Percentiles rank a stretch among this genome's conserved stretches.
Evolutionary conservation across 2,113 vertebrate genomes (phyloP).

Genomic region (Nanorana parkeri): DNA sequence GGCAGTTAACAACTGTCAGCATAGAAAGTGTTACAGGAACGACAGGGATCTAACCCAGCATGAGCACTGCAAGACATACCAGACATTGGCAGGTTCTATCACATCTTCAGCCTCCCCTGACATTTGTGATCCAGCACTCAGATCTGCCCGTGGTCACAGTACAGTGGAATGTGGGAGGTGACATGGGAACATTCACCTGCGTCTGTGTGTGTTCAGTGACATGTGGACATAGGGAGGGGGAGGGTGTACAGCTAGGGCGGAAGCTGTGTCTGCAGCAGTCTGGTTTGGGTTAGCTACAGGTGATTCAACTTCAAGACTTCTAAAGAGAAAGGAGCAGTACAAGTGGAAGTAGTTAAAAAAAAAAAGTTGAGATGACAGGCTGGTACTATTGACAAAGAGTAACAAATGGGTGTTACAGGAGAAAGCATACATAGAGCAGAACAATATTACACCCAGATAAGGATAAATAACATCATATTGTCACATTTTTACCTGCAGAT

Average conservation of each 20-base stretch:
- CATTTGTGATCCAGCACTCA: constrained; percentile 21
- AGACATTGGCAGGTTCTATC: constrained; percentile 43
- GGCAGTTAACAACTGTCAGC: background rate
- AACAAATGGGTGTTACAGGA: too few relatives aligned
- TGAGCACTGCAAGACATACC: constrained; percentile 17
- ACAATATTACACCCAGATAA: too few relatives aligned
- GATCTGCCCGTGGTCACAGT: constrained; percentile 40
- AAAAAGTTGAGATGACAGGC: too few relatives aligned
- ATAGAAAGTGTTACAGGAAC: background rate
- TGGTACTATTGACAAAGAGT: too few relatives aligned
- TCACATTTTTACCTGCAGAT: too few relatives aligned
- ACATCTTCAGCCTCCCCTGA: constrained; percentile 8
- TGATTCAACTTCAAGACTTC: background rate
- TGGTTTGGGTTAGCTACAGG: background rate
- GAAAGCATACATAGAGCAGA: too few relatives aligned
- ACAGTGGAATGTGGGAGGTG: constrained; percentile 51
- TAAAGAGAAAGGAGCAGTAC: background rate
- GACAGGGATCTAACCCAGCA: background rate
- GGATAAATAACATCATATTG: too few relatives aligned
- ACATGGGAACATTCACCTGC: constrained; percentile 45
- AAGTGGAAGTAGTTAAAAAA: background rate
- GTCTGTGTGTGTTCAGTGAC: constrained; percentile 35
- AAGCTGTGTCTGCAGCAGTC: background rate
- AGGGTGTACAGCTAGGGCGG: constrained; percentile 23
- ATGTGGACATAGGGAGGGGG: constrained; percentile 30